phyloP scores from a whole-genome alignment of 2,113 vertebrate genomes.

The Chionodraco myersi region DNA sequence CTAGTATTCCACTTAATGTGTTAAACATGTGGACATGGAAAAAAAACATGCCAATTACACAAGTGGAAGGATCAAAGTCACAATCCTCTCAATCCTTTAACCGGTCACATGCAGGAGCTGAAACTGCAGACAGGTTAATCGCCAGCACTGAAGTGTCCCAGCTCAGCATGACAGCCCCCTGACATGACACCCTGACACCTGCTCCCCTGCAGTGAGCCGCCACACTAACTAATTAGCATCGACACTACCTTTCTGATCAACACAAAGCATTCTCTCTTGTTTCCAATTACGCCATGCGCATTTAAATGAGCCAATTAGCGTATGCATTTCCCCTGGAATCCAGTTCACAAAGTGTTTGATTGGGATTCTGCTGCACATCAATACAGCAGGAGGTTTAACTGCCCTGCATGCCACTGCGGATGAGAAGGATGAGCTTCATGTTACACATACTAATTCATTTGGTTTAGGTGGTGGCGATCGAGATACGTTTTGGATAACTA shows the following conservation, averaged over 20 bases:
- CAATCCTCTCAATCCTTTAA: constrained; percentile 28
- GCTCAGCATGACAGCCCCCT: constrained; percentile 49
- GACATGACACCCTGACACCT: constrained; percentile 45
- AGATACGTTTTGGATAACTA: not conserved
- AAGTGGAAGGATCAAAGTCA: constrained; percentile 24
- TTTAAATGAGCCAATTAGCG: constrained; percentile 81
- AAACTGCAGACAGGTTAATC: constrained; percentile 49
- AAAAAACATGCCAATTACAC: constrained; percentile 50
- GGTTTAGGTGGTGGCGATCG: not conserved
- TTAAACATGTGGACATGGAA: constrained; percentile 37
- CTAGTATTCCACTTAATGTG: constrained; percentile 46
- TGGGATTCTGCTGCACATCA: constrained; percentile 63
- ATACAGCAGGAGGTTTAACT: constrained; percentile 45
- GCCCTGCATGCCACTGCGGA: constrained; percentile 31
- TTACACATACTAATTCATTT: constrained; percentile 5
- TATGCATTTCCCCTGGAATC: constrained; percentile 59
- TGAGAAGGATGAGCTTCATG: not conserved
- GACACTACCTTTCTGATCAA: constrained; percentile 82
- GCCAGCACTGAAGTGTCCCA: constrained; percentile 37
- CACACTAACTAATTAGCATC: constrained; percentile 76
- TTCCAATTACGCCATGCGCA: constrained; percentile 68
- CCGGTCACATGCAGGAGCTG: constrained; percentile 41
- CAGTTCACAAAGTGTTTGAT: constrained; percentile 70
- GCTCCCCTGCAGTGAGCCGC: constrained; percentile 67
- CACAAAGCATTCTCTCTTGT: constrained; percentile 67